These are phyloP conservation scores for Streptopelia turtur DNA, from an alignment of 2,797 vertebrate genomes.

Conservation along the genomic window DNA sequence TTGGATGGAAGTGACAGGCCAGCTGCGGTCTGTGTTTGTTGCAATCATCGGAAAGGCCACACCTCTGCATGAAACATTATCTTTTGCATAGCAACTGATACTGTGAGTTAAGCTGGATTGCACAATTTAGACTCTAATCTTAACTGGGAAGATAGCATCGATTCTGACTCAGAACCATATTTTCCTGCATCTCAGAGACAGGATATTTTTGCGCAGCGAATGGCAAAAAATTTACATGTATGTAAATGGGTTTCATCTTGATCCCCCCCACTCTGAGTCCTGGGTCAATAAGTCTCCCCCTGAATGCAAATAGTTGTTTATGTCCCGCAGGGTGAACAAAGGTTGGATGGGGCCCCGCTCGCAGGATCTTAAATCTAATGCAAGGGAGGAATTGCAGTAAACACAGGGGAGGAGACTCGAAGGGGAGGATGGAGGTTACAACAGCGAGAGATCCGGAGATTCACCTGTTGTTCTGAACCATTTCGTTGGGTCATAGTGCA, in stretches of 20 bases:
- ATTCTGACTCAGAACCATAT: slow-evolving; percentile 57
- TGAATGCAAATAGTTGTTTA: not conserved
- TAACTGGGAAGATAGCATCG: slow-evolving; percentile 45
- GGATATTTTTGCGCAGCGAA: slow-evolving; percentile 57
- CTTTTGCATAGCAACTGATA: slow-evolving; percentile 67
- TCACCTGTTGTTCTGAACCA: slow-evolving; percentile 19
- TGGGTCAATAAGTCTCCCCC: not conserved
- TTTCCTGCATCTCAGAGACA: slow-evolving; percentile 36
- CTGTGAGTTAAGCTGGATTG: slow-evolving; percentile 54
- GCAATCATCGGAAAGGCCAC: slow-evolving; percentile 30
- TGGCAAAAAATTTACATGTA: slow-evolving; percentile 48
- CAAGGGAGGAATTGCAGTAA: not conserved
- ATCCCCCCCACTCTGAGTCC: not conserved
- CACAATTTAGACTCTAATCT: slow-evolving; percentile 66
- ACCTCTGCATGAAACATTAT: slow-evolving; percentile 47
- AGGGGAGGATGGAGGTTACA: slow-evolving; percentile 28
- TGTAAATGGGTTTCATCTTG: slow-evolving; percentile 16
- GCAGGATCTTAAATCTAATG: not conserved
- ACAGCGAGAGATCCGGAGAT: slow-evolving; percentile 6
- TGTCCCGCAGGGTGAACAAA: not conserved
- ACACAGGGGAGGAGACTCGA: slow-evolving; percentile 20
- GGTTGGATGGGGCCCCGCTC: not conserved
- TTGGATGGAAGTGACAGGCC: not conserved
- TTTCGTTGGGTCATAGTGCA: slow-evolving; percentile 3
- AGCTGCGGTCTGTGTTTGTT: slow-evolving; percentile 7